These are phyloP conservation scores for Pheosia tremula DNA, from an alignment of 2,888 invertebrate genomes.

Conservation along the genomic window DNA sequence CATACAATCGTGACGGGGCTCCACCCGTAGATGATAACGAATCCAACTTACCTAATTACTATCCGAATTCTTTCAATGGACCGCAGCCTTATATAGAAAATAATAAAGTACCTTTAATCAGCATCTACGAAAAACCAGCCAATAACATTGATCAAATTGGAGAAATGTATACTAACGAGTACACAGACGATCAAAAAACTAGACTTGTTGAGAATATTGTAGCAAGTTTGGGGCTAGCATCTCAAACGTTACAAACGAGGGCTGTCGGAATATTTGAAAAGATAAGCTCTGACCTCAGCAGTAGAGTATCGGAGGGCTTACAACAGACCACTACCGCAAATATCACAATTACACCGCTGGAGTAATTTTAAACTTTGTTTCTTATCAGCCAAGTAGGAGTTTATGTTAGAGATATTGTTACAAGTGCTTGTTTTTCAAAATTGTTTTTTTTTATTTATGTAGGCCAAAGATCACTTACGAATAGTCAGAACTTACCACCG, in stretches of 20 bases:
- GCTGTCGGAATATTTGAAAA: constrained; percentile 11
- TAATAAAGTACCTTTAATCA: constrained; percentile 75
- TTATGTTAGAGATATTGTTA: too few species aligned
- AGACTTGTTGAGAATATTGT: constrained; percentile 92
- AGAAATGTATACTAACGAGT: constrained; percentile 88
- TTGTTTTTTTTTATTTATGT: too few species aligned
- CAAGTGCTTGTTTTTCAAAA: too few species aligned
- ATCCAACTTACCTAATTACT: constrained; percentile 95
- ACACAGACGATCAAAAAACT: constrained; percentile 88
- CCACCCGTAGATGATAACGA: constrained; percentile 90
- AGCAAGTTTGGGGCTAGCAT: constrained; percentile 88
- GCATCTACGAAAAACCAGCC: constrained; percentile 87
- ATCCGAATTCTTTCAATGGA: constrained; percentile 96
- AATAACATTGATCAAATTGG: constrained; percentile 94
- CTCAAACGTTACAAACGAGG: constrained; percentile 76
- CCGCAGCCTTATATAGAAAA: constrained; percentile 87
- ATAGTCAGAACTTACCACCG: too few species aligned
- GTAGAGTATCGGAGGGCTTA: constrained; percentile 50
- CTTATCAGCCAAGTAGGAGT: too few species aligned
- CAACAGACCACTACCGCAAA: constrained; percentile 28
- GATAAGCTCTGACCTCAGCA: constrained; percentile 91
- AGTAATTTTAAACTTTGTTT: too few species aligned
- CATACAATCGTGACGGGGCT: constrained; percentile 94
- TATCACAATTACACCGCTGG: too few species aligned
- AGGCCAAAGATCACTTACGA: too few species aligned